These are phyloP conservation scores for Tragopan temminckii DNA, from an alignment of 2,797 vertebrate genomes.

Conservation along the genomic window DNA sequence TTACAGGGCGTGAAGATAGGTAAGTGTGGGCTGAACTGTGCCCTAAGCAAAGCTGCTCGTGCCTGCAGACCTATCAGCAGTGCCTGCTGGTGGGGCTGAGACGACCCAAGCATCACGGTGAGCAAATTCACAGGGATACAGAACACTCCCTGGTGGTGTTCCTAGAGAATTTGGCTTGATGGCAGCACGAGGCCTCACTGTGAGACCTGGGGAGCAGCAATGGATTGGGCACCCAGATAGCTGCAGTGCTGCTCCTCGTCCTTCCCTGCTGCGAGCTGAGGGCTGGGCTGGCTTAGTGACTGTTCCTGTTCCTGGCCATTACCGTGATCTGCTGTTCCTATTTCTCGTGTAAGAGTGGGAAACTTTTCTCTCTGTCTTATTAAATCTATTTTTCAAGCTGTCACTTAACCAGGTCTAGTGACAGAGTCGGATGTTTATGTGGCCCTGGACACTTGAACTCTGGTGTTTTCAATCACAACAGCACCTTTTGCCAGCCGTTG, in stretches of 20 bases:
- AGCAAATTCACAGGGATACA: rapidly evolving
- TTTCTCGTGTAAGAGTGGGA: constrained; percentile 37
- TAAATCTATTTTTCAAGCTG: constrained; percentile 87
- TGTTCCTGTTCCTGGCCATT: background rate
- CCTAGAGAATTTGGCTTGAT: background rate
- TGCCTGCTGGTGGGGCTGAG: background rate
- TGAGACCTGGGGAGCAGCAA: background rate
- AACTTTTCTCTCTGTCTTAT: constrained; percentile 76
- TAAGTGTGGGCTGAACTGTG: background rate
- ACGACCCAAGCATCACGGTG: background rate
- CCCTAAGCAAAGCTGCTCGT: rapidly evolving
- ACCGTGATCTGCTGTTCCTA: constrained; percentile 29
- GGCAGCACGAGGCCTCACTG: background rate
- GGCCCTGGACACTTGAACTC: constrained; percentile 76
- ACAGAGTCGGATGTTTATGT: constrained; percentile 76
- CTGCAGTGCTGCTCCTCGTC: background rate
- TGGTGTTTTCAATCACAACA: constrained; percentile 83
- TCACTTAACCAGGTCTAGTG: constrained; percentile 80
- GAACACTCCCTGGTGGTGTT: background rate
- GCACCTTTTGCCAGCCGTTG: constrained; percentile 85
- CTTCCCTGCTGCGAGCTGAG: background rate
- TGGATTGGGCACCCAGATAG: background rate
- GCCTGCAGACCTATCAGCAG: background rate
- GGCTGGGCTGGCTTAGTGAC: background rate
- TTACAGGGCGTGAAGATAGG: background rate